Base-by-base conservation (phyloP, 2,888 invertebrate species). In the Odontocerum albicorne region DNA sequence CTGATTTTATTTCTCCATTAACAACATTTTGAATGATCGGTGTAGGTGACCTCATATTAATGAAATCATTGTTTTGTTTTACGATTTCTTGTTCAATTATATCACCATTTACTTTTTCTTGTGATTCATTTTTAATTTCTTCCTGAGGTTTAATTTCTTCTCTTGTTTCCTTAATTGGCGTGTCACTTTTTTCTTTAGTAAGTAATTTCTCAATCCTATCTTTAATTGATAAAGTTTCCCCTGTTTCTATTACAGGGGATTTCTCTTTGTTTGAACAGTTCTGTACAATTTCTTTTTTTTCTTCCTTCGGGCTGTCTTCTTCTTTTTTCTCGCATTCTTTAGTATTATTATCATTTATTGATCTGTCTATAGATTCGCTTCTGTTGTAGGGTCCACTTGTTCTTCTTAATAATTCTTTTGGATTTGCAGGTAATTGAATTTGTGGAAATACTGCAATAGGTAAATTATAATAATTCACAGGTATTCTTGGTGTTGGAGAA, bases 341-440 rank as follows among this genome's bases (percentile, higher is more conserved):
- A 33, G 15, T 12, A 27, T 32, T 45, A 32, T 32, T 32, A 4
- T 12, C 8, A n/a, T 55, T 49, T 10, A 32, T n/a, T 12, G 16
- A 12, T 13, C 20, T 20, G 4, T 60, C 62, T 7, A 57, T 20
- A 21, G 59, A 55, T 20, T 59, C 59, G 17, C 55, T 36, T 40
- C 53, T 22, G 22, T 27, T 49, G 31, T 69, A 69, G 3, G 75
- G 72, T 54, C 68, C 70, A 65, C 73, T 76, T 60, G 77, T 70
- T 13, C 73, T 72, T 62, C 75, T 67, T 15, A 78, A 63, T 50
- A 78, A 68, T 21, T 74, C 70, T 64, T 77, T 87, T n/a, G 87
- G 87, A 68, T 87, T 87, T 1, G 83, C 75, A 31, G 87, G 87
- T 56, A 87, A 81, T 63, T 84, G 83, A 66, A 87, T 85, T 61